phyloP scores from a whole-genome alignment of 2,888 invertebrate genomes.

The Octonoba sinensis region DNA sequence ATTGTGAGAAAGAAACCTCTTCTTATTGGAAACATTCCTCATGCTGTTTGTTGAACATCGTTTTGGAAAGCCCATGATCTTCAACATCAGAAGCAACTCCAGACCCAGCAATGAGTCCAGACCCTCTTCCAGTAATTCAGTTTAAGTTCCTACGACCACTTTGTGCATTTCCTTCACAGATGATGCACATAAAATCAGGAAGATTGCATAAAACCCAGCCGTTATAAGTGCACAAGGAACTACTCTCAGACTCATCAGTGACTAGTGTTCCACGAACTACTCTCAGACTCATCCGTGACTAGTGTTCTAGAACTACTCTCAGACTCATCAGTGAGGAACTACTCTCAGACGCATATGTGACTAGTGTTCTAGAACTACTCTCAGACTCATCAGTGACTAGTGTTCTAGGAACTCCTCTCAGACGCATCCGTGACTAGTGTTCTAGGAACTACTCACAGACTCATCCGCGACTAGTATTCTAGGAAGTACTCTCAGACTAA shows the following conservation, averaged over 20 bases:
- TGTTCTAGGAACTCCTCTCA: no score
- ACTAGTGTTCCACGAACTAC: neutral
- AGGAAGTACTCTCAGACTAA: no score
- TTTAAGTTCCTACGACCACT: conserved; percentile 19
- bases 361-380: conserved; percentile 18
- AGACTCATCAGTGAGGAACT: no score
- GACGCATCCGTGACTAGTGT: no score
- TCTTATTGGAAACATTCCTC: conserved; percentile 52
- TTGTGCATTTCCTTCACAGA: conserved; percentile 35
- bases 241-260: conserved; percentile 18
- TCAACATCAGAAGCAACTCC: conserved; percentile 38
- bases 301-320: no score
- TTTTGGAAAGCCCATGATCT: conserved; percentile 34
- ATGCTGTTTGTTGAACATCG: conserved; percentile 23
- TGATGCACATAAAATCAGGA: conserved; percentile 39
- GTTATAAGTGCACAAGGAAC: conserved; percentile 38
- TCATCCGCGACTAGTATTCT: no score
- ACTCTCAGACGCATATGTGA: no score
- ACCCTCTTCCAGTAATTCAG: conserved; percentile 21
- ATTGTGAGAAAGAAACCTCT: conserved; percentile 49
- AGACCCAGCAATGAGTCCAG: no score
- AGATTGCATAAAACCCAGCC: conserved; percentile 39
- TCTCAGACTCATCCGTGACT: no score
- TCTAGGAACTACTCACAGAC: no score
- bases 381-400: conserved; percentile 19